A percentile compares a stretch with the other conserved stretches of the same genome.
Conservation (phyloP, 2,888 invertebrate genomes). For the Pteria penguin region DNA sequence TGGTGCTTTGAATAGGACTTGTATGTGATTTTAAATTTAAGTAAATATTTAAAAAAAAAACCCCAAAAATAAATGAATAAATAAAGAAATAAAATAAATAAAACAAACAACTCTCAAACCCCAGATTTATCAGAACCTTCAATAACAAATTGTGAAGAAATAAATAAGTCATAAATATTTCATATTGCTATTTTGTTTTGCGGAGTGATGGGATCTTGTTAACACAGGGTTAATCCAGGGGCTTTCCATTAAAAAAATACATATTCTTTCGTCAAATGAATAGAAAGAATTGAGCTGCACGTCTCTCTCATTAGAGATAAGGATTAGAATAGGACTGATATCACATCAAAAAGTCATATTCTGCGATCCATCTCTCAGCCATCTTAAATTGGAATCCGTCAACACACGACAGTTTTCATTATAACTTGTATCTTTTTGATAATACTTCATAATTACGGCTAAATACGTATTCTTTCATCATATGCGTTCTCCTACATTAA, state of each 20-base stretch:
- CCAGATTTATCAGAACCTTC: background rate
- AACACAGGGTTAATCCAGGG: background rate
- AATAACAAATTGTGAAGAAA: background rate
- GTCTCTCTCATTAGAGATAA: background rate
- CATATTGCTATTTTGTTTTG: slow-evolving; percentile 17
- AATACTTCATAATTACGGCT: slow-evolving; percentile 36
- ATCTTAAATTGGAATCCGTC: slow-evolving; percentile 33
- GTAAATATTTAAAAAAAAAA: too few species aligned
- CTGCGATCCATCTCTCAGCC: slow-evolving; percentile 36
- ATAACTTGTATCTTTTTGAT: slow-evolving; percentile 33
- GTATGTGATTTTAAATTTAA: too few species aligned
- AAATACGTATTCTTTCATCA: slow-evolving; percentile 36
- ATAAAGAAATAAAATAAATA: too few species aligned
- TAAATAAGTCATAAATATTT: slow-evolving; percentile 19
- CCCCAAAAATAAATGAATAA: too few species aligned
- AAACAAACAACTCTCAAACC: too few species aligned
- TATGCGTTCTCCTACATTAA: background rate
- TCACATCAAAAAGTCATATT: slow-evolving; percentile 38
- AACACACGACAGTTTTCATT: slow-evolving; percentile 38
- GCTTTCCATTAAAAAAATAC: background rate
- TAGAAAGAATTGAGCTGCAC: background rate
- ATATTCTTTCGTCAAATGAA: background rate
- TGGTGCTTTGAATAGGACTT: too few species aligned
- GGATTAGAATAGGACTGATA: slow-evolving; percentile 34
- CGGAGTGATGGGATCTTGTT: slow-evolving; percentile 2